phyloP scores from a whole-genome alignment of 2,113 vertebrate species.

The Charina bottae region DNA sequence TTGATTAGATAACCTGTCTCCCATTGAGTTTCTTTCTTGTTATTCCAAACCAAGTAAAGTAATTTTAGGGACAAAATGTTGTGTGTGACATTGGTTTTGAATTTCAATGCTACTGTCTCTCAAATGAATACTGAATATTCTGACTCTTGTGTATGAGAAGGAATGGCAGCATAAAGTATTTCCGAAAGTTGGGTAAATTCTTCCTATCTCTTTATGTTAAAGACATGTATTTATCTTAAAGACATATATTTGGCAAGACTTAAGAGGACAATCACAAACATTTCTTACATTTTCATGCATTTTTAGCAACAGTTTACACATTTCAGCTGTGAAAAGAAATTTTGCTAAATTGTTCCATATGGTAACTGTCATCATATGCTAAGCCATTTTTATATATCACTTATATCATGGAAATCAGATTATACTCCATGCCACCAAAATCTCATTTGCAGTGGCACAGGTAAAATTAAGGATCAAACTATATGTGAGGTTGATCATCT shows the following conservation, averaged over 20 bases:
- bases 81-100: neutral
- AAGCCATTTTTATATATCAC: neutral
- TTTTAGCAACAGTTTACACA: constrained; percentile 27
- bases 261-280: neutral
- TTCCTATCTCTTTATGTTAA: constrained; percentile 13
- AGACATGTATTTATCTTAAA: constrained; percentile 12
- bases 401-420: constrained; percentile 3
- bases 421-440: neutral
- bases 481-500: neutral
- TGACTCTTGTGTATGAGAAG: constrained; percentile 20
- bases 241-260: constrained; percentile 6
- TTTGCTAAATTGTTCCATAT: constrained; percentile 25
- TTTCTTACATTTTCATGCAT: constrained; percentile 22
- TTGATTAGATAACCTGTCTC: constrained; percentile 43
- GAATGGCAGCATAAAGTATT: neutral
- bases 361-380: constrained; percentile 20
- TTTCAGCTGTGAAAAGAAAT: constrained; percentile 21
- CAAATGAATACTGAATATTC: constrained; percentile 17
- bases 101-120: constrained; percentile 29
- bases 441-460: neutral
- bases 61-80: constrained; percentile 22
- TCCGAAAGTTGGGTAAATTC: neutral
- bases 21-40: constrained; percentile 26
- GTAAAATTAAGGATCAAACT: neutral
- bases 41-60: constrained; percentile 32